Conservation (phyloP, 2,888 invertebrate genomes). For the Halictus ligatus region DNA sequence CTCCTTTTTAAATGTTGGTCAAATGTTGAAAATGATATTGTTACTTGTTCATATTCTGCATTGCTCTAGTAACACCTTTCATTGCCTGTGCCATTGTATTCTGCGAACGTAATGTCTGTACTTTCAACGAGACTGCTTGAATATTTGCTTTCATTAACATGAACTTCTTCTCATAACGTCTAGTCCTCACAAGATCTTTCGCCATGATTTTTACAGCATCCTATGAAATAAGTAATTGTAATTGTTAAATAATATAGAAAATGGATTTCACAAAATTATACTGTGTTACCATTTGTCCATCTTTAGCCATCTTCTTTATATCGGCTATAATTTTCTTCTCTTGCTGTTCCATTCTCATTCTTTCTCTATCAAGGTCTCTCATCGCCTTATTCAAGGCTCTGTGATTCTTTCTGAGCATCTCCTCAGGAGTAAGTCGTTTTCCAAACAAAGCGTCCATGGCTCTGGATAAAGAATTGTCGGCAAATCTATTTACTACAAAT, state of each 20-base stretch:
- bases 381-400: conserved; percentile 98
- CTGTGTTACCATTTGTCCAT: conserved; percentile 95
- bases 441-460: conserved; percentile 98
- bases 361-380: conserved; percentile 98
- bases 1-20: not conserved
- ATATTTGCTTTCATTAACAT: conserved; percentile 99
- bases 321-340: conserved; percentile 99
- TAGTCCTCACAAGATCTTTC: conserved; percentile 97
- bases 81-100: conserved; percentile 99
- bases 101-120: conserved; percentile 98
- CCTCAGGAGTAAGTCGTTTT: conserved; percentile 97
- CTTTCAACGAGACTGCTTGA: conserved; percentile 98
- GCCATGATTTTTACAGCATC: conserved; percentile 99
- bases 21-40: conserved; percentile 52
- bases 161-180: conserved; percentile 98
- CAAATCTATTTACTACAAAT: not conserved
- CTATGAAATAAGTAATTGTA: conserved; percentile 83
- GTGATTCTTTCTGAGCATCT: conserved; percentile 99
- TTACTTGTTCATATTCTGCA: conserved; percentile 98
- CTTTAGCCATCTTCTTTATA: conserved; percentile 99
- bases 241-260: not conserved
- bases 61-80: conserved; percentile 99
- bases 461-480: not conserved
- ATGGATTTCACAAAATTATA: not conserved
- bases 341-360: conserved; percentile 98